phyloP scores from a whole-genome alignment of 37 sponge, comb jelly and placozoan species.

The Mnemiopsis leidyi region DNA sequence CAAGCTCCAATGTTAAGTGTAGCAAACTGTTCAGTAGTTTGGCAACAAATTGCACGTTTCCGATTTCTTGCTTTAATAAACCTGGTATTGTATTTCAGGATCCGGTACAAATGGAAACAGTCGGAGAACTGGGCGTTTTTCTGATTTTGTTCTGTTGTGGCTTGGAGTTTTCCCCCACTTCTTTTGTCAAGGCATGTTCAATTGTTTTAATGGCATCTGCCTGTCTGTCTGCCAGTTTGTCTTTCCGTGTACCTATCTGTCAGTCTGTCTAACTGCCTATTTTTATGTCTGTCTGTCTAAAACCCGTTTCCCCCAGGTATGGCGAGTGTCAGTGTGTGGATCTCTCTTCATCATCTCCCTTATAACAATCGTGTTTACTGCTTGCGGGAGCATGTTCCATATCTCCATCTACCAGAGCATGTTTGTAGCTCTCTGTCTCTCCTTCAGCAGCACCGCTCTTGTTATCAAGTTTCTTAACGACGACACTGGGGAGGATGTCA shows the following conservation, averaged over 20 bases:
- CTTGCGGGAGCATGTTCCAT: conserved; percentile 23
- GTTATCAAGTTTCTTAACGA: conserved; percentile 73
- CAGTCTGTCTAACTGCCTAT: too few relatives aligned
- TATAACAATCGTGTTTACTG: not conserved
- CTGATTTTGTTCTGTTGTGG: conserved; percentile 85
- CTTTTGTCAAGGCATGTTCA: conserved; percentile 77
- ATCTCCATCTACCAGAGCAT: conserved; percentile 67
- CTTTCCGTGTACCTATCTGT: too few relatives aligned
- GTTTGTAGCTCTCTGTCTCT: conserved; percentile 82
- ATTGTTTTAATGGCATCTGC: too few relatives aligned
- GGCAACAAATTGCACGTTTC: too few relatives aligned
- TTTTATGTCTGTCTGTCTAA: not conserved
- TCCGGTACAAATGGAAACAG: conserved; percentile 81
- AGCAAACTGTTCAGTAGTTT: too few relatives aligned
- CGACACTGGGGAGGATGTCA: conserved; percentile 25
- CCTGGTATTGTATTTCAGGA: conserved; percentile 56
- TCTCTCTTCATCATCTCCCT: conserved; percentile 26
- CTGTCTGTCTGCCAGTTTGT: too few relatives aligned
- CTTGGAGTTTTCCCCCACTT: conserved; percentile 84
- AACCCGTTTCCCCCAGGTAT: conserved; percentile 70
- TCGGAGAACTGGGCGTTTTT: conserved; percentile 92
- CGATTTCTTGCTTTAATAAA: not conserved
- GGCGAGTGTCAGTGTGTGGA: conserved; percentile 77
- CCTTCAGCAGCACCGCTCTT: conserved; percentile 83
- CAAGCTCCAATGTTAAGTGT: too few relatives aligned